Evolutionary conservation across 2,113 vertebrate genomes (phyloP), one percentile per base, ranked within the genome.

Genomic region (Anoplopoma fimbria): DNA sequence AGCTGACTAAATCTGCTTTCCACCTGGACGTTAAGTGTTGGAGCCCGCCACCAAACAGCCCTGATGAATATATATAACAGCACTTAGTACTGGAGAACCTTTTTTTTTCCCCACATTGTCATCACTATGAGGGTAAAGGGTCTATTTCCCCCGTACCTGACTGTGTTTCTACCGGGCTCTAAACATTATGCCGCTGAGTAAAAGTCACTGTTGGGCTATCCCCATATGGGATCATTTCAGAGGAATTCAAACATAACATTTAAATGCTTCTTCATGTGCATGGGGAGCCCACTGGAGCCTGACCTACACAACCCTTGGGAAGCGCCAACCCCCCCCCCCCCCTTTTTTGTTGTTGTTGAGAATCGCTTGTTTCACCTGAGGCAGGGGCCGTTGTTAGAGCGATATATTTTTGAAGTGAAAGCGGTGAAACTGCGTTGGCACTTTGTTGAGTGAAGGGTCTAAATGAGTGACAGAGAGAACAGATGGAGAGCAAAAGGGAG

Each of bases 181-280:
- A 7, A 45, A 25, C 65, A 10, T 38, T 13, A n/a, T 33, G 14
- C 53, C 40, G 61, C 62, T 38, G 6, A 25, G 38, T 8, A 67
- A 9, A 42, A 40, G 42, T 14, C 73, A 70, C 40, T 69, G 51
- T 74, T 15, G 47, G 31, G 14, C 38, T 40, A 47, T 77, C 25
- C 51, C 74, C 61, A 63, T 60, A 38, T 45, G 47, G 47, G 45
- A 57, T 69, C 25, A 47, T 77, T 78, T 62, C 9, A 67, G 76
- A 75, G 27, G 47, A 79, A 79, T 9, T 36, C 27, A 76, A 55
- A 62, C 33, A 47, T 10, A 61, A 25, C 53, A 77, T 68, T 67
- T 70, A 42, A 69, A 15, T 0, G 0, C 31, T 33, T 81, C 34
- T 67, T 73, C n/a, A 29, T 62, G 57, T 57, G 69, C 60, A 82